A percentile compares a stretch with the other conserved stretches of the same genome.
These are phyloP conservation scores for Oreotragus oreotragus DNA, from an alignment of 2,113 vertebrate species.

Conservation along the genomic window DNA sequence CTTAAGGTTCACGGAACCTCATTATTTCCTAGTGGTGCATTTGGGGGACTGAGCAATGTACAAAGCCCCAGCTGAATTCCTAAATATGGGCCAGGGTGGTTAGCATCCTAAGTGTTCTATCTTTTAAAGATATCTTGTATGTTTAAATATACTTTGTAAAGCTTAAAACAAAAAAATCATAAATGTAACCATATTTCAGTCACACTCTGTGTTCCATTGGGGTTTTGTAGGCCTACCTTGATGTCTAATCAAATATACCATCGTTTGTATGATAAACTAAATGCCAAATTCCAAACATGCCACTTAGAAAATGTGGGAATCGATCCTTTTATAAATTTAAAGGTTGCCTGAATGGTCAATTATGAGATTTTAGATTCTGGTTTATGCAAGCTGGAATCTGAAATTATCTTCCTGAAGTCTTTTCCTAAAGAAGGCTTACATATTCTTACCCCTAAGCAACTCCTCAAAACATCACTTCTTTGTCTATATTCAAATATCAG, in stretches of 20 bases:
- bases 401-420: background rate
- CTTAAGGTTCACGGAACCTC: background rate
- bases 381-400: background rate
- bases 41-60: background rate
- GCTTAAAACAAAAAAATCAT: constrained; percentile 18
- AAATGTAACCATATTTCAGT: constrained; percentile 23
- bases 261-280: background rate
- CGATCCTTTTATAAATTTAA: background rate
- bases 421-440: background rate
- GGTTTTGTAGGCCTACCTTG: background rate
- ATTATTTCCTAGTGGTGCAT: background rate
- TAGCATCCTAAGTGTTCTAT: background rate
- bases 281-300: constrained; percentile 9
- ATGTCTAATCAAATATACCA: constrained; percentile 40
- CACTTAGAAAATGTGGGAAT: background rate
- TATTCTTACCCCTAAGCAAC: background rate
- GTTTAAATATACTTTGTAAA: constrained; percentile 25
- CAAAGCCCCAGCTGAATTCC: background rate
- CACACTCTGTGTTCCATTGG: background rate
- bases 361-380: constrained; percentile 11
- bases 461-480: constrained; percentile 21
- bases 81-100: background rate
- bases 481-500: background rate
- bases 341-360: background rate
- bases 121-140: constrained; percentile 21